A percentile compares a stretch with the other conserved stretches of the same genome.
phyloP scores from a whole-genome alignment of 2,797 vertebrate species.

The Smutsia gigantea region DNA sequence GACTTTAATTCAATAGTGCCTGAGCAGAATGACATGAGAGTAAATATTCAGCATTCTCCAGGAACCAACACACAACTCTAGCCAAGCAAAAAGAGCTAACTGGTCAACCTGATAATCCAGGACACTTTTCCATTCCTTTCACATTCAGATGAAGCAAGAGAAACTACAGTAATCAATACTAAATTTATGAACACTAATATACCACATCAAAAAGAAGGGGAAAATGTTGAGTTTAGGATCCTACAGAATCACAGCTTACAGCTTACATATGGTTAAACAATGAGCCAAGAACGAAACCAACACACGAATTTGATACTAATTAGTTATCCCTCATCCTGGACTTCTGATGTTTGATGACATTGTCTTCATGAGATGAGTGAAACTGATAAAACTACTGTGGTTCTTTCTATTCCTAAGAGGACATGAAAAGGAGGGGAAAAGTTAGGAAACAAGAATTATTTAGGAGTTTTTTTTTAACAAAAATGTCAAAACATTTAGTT shows the following conservation, averaged over 20 bases:
- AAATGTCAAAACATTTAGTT: not conserved
- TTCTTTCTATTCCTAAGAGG: not conserved
- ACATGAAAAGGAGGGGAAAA: not conserved
- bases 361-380: not conserved
- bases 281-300: constrained; percentile 20
- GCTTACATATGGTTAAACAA: not conserved
- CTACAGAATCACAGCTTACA: not conserved
- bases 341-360: not conserved
- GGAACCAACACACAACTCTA: not conserved
- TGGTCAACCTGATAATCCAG: constrained; percentile 23
- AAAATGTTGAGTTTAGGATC: not conserved
- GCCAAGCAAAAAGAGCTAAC: constrained; percentile 48
- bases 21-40: constrained; percentile 18
- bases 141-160: constrained; percentile 64
- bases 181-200: constrained; percentile 54
- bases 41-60: constrained; percentile 10
- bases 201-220: constrained; percentile 5
- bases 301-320: not conserved
- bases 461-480: not conserved
- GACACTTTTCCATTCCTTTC: constrained; percentile 51
- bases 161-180: constrained; percentile 53
- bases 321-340: not conserved
- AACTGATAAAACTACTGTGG: not conserved
- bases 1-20: constrained; percentile 11
- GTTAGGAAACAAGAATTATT: not conserved